Evolutionary conservation across 2,113 vertebrate species (phyloP).

Genomic region (Chlorodrepanis virens): DNA sequence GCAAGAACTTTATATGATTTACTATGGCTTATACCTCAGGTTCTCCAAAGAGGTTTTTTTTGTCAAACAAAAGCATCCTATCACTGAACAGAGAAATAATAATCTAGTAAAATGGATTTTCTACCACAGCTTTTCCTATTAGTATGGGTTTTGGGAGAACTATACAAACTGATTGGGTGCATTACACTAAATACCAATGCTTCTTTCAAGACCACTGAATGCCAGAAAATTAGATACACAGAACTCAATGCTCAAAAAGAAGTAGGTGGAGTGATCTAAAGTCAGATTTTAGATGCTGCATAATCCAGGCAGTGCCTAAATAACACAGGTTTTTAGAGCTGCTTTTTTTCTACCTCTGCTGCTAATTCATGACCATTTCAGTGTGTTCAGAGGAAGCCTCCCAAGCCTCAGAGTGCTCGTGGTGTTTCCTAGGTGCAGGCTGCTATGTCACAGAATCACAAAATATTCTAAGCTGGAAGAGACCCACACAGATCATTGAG

Average conservation of each 20-base stretch:
- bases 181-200: neutral
- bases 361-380: neutral
- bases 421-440: neutral
- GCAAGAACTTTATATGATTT: neutral
- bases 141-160: neutral
- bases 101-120: neutral
- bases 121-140: neutral
- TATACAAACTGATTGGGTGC: neutral
- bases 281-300: neutral
- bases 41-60: neutral
- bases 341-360: neutral
- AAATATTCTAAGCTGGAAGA: neutral
- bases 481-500: neutral
- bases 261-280: neutral
- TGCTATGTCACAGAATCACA: neutral
- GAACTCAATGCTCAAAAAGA: neutral
- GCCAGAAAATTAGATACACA: neutral
- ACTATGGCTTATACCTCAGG: neutral
- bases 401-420: rapidly evolving
- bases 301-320: neutral
- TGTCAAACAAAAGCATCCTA: neutral
- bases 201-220: neutral
- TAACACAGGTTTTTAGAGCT: neutral
- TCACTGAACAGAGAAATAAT: neutral
- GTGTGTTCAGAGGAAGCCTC: neutral